Evolutionary conservation across 2,113 vertebrate genomes (phyloP).

Genomic region (Athene noctua): DNA sequence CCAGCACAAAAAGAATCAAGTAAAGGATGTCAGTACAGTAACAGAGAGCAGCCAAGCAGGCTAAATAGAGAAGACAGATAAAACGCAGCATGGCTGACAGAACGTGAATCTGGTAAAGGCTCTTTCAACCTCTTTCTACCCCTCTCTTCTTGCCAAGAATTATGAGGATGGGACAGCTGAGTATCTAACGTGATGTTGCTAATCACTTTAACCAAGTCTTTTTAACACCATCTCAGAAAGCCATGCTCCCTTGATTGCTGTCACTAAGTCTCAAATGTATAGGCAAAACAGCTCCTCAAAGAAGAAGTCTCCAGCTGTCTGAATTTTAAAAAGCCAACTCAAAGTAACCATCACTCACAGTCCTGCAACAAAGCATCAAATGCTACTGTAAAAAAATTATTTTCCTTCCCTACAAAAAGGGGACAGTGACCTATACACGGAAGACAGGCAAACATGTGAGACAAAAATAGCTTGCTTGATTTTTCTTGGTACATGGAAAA

Average conservation of each 20-base stretch:
- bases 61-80: neutral
- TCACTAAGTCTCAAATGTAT: neutral
- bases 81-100: neutral
- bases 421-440: neutral
- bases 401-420: neutral
- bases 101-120: neutral
- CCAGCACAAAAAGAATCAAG: neutral
- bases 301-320: neutral
- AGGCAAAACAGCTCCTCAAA: neutral
- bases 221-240: neutral
- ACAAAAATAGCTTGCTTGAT: neutral
- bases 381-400: neutral
- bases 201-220: neutral
- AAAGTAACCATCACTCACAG: neutral
- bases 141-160: neutral
- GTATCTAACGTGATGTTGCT: neutral
- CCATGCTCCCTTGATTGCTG: neutral
- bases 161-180: rapidly evolving
- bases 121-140: neutral
- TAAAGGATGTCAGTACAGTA: neutral
- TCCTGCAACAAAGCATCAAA: rapidly evolving
- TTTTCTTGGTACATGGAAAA: constrained; percentile 35
- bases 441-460: neutral
- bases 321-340: neutral
- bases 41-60: neutral